Evolutionary conservation across 2,888 invertebrate species (phyloP), one percentile per base, ranked within the genome.

Genomic region (Plebejus argus): DNA sequence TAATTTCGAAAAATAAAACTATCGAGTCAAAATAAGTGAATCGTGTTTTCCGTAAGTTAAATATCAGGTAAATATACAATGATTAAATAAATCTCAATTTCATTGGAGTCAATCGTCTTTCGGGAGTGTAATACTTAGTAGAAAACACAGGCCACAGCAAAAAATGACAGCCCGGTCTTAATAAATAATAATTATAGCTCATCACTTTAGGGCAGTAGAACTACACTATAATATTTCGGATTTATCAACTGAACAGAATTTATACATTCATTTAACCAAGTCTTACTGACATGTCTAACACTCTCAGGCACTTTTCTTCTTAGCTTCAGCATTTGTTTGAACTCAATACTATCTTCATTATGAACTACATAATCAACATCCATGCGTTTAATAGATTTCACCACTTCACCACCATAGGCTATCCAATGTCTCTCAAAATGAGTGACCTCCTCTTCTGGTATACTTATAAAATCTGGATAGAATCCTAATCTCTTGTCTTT

Each of bases 381-480:
- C 78, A 84, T 83, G 2, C 82, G 80, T 45, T 85, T 85, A n/a
- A 94, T 79, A 15, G 92, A 86, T 78, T 93, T 93, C 0, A 87
- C 88, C 23, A 95, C 84, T 18, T 81, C 86, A 2, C 96, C 96
- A 3, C 95, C 95, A 79, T 95, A 95, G 1, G 96, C 96, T 76
- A 96, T 91, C 92, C 97, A 96, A 88, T 96, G 96, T 81, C 96
- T 92, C 83, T 93, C 94, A 78, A 91, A 91, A 82, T 86, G 82
- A 18, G 79, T 82, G 76, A 90, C 86, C 81, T 92, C 91, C 0
- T 87, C 84, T 80, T 92, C 92, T 0, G 90, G 81, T 80, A 93
- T 89, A 80, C 90, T 90, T 79, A 93, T 87, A 75, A 91, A 92
- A 79, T 93, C 93, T n/a, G 94, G 94, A 82, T 92, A 93, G 78